phyloP scores from a whole-genome alignment of 2,888 invertebrate species.

The Allolobophora icterica region DNA sequence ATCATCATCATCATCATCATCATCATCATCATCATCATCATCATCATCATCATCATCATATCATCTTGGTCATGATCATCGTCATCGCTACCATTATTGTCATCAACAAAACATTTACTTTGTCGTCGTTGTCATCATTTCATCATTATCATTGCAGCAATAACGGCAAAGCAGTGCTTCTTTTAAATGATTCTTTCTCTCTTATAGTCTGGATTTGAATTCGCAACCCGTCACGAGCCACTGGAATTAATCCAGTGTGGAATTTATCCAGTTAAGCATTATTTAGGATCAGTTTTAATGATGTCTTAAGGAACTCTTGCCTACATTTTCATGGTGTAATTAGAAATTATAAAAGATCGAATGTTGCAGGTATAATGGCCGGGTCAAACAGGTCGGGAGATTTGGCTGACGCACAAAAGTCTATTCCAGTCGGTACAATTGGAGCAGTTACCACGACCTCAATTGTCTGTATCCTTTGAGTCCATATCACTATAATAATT shows the following conservation, averaged over 20 bases:
- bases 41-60: not conserved
- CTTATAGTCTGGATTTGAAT: too few relatives aligned
- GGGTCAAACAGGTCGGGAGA: conserved; percentile 99
- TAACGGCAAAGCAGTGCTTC: too few relatives aligned
- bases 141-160: too few relatives aligned
- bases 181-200: too few relatives aligned
- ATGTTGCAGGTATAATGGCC: conserved; percentile 88
- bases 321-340: too few relatives aligned
- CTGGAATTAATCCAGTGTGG: too few relatives aligned
- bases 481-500: not conserved
- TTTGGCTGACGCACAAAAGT: conserved; percentile 95
- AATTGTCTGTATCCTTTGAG: conserved; percentile 74
- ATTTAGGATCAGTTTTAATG: too few relatives aligned
- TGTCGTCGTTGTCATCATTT: too few relatives aligned
- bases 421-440: conserved; percentile 96
- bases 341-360: too few relatives aligned
- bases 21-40: not conserved
- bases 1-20: not conserved
- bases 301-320: too few relatives aligned
- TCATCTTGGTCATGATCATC: not conserved
- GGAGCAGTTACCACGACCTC: conserved; percentile 95
- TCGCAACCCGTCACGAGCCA: too few relatives aligned
- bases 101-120: not conserved
- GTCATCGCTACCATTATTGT: not conserved
- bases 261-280: too few relatives aligned